A percentile compares a stretch with the other conserved stretches of the same genome.
Conservation (phyloP, 30 jellyfish, hydroid and myxozoan species). For the Cassiopea xamachana region DNA sequence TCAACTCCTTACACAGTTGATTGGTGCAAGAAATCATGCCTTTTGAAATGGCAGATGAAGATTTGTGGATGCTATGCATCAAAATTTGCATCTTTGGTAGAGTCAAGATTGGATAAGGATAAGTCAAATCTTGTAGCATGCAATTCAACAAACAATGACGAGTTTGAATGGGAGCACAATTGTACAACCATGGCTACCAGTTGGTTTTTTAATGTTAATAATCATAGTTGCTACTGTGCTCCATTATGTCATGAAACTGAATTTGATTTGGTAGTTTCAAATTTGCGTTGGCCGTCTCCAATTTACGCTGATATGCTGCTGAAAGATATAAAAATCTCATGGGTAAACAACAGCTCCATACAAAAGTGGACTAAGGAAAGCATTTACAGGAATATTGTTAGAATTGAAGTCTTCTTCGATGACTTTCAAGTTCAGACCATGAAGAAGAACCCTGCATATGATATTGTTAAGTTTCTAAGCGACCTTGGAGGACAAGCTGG, state of each 20-base stretch:
- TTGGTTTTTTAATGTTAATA: background rate
- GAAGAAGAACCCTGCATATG: background rate
- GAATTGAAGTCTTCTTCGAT: background rate
- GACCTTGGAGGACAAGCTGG: constrained; percentile 8
- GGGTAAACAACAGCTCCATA: background rate
- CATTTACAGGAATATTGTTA: background rate
- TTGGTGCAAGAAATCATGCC: background rate
- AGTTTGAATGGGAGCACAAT: background rate
- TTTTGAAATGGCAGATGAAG: background rate
- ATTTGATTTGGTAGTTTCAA: background rate
- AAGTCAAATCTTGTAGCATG: background rate
- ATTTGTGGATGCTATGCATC: background rate
- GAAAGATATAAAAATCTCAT: background rate
- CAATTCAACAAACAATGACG: background rate
- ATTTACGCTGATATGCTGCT: background rate
- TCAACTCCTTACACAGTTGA: background rate
- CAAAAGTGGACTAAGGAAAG: background rate
- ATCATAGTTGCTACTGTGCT: background rate
- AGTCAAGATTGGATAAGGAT: background rate
- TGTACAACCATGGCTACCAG: background rate
- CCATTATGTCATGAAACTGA: background rate
- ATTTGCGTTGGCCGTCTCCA: background rate
- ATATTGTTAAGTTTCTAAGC: background rate
- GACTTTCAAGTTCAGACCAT: background rate
- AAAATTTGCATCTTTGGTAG: background rate